Percentiles rank a stretch among this genome's conserved stretches.
These are phyloP conservation scores for Zingel zingel DNA, from an alignment of 2,113 vertebrate genomes.

Conservation along the genomic window DNA sequence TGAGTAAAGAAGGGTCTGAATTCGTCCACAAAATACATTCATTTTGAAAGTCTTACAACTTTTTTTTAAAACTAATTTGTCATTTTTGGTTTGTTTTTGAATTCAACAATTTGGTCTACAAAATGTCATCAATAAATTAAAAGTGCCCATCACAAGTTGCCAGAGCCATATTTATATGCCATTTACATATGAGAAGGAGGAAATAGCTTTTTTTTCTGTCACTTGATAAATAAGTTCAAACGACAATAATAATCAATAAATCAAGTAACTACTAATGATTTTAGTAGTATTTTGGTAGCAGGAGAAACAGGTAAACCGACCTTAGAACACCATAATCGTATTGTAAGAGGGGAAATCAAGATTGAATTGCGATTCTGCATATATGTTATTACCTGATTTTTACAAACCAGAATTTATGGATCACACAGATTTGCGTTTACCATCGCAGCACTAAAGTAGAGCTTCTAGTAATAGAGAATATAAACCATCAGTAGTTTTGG, in stretches of 20 bases:
- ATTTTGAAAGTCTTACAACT: neutral
- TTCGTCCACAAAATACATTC: neutral
- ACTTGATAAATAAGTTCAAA: neutral
- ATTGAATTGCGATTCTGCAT: neutral
- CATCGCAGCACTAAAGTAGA: neutral
- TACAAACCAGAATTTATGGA: neutral
- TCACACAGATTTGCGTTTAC: slow-evolving; percentile 8
- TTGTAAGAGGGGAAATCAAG: neutral
- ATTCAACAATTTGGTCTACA: no score
- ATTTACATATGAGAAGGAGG: no score
- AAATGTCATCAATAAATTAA: no score
- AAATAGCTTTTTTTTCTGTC: neutral
- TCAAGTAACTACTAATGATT: neutral
- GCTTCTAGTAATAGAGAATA: slow-evolving; percentile 9
- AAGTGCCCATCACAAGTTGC: no score
- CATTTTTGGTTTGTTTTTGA: no score
- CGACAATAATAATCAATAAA: neutral
- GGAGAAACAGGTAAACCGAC: neutral
- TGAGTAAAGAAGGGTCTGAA: neutral
- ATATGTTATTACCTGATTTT: neutral
- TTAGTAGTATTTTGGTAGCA: neutral
- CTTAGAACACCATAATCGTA: neutral
- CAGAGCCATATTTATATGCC: no score
- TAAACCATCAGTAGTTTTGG: slow-evolving; percentile 30
- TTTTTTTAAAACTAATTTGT: no score